These are phyloP conservation scores for Lepetodrilus schrolli DNA, from an alignment of 2,888 invertebrate genomes.

Conservation along the genomic window DNA sequence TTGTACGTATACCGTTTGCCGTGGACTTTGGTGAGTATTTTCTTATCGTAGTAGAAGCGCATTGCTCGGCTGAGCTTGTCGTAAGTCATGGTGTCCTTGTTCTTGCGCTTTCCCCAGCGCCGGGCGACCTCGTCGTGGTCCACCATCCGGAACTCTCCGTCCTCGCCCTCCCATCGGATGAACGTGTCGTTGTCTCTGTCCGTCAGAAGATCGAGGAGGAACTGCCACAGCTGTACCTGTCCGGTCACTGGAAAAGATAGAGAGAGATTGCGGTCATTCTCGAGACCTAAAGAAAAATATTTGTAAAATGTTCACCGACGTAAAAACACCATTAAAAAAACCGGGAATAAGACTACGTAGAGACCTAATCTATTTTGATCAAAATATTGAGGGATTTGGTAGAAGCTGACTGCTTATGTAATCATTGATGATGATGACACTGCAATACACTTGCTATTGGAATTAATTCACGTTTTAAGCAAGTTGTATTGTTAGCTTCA, in stretches of 20 bases:
- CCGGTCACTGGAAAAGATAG: conserved; percentile 77
- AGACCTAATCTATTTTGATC: too few species aligned
- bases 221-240: conserved; percentile 99
- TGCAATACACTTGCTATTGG: too few species aligned
- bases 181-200: conserved; percentile 79
- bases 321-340: neutral
- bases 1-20: conserved; percentile 72
- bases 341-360: too few species aligned
- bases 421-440: too few species aligned
- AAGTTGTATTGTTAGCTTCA: too few species aligned
- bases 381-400: too few species aligned
- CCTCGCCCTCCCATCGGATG: conserved; percentile 67
- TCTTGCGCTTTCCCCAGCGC: conserved; percentile 68
- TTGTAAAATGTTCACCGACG: neutral
- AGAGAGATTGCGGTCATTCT: too few species aligned
- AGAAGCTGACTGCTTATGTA: too few species aligned
- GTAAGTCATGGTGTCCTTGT: conserved; percentile 71
- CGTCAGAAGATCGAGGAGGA: conserved; percentile 93
- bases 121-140: conserved; percentile 71
- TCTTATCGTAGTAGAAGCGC: conserved; percentile 75
- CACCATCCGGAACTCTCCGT: conserved; percentile 70
- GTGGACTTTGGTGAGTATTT: conserved; percentile 72
- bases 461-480: too few species aligned
- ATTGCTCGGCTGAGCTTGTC: conserved; percentile 68
- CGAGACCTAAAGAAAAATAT: neutral